A percentile compares a stretch with the other conserved stretches of the same genome.
phyloP scores from a whole-genome alignment of 2,797 vertebrate species.

The Streptopelia turtur region DNA sequence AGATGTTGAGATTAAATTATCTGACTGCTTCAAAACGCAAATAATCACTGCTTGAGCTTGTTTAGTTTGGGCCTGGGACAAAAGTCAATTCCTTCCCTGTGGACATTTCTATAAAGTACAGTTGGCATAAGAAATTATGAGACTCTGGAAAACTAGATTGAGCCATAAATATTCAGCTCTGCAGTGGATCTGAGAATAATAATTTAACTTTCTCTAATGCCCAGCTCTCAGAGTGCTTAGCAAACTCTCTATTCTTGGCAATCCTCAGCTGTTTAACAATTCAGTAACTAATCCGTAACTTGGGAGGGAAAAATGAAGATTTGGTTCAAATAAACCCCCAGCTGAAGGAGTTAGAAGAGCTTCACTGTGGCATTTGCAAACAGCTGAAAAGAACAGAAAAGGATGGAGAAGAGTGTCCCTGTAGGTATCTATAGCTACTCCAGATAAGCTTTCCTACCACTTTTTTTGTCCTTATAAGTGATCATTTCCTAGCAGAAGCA shows the following conservation, averaged over 20 bases:
- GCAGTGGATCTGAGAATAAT: not conserved
- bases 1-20: conserved; percentile 61
- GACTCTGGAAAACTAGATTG: conserved; percentile 55
- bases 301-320: conserved; percentile 53
- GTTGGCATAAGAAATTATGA: conserved; percentile 52
- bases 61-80: conserved; percentile 26
- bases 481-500: not conserved
- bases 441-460: not conserved
- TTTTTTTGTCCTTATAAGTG: not conserved
- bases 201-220: conserved; percentile 44
- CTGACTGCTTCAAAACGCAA: conserved; percentile 34
- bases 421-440: not conserved
- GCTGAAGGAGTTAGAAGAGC: conserved; percentile 24
- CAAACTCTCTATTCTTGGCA: conserved; percentile 39
- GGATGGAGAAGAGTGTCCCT: not conserved
- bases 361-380: conserved; percentile 14
- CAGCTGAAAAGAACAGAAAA: not conserved
- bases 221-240: conserved; percentile 24
- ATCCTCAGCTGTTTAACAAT: conserved; percentile 46
- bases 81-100: conserved; percentile 59
- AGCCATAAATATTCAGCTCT: conserved; percentile 61
- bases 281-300: conserved; percentile 60
- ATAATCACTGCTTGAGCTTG: conserved; percentile 63
- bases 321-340: conserved; percentile 9
- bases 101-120: conserved; percentile 52